These are phyloP conservation scores for Callosobruchus maculatus DNA, from an alignment of 2,888 invertebrate genomes.

Conservation along the genomic window DNA sequence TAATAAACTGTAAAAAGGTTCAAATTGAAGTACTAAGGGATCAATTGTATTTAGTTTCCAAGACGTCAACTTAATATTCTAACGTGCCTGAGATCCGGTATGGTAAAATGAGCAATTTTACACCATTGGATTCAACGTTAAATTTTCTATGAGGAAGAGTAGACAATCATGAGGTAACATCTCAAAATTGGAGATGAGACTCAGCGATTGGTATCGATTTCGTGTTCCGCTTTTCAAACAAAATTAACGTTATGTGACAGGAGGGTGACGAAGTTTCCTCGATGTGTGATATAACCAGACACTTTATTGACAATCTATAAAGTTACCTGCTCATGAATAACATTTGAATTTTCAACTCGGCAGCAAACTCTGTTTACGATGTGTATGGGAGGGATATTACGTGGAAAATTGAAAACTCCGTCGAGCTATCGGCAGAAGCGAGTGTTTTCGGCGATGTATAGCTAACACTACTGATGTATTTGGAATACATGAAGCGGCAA, in stretches of 20 bases:
- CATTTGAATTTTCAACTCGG: background rate
- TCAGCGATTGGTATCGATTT: no score
- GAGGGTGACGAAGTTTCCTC: background rate
- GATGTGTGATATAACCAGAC: background rate
- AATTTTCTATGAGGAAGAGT: no score
- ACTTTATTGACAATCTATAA: background rate
- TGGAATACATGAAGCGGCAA: background rate
- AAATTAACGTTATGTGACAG: background rate
- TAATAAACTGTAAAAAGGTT: no score
- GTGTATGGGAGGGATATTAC: background rate
- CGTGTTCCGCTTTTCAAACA: background rate
- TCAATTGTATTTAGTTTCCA: background rate
- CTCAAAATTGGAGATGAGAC: no score
- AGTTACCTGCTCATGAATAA: background rate
- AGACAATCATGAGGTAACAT: no score
- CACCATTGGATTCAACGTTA: no score
- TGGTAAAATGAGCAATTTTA: no score
- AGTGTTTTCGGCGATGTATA: background rate
- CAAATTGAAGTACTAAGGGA: no score
- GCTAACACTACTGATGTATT: background rate
- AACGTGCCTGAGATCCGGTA: no score
- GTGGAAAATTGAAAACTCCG: background rate
- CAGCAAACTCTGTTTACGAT: background rate
- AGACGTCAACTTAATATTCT: background rate
- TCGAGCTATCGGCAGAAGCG: background rate